Percentiles rank a stretch among this genome's conserved stretches.
Evolutionary conservation across 2,797 vertebrate genomes (phyloP).

Genomic region (Nyctalus aviator): DNA sequence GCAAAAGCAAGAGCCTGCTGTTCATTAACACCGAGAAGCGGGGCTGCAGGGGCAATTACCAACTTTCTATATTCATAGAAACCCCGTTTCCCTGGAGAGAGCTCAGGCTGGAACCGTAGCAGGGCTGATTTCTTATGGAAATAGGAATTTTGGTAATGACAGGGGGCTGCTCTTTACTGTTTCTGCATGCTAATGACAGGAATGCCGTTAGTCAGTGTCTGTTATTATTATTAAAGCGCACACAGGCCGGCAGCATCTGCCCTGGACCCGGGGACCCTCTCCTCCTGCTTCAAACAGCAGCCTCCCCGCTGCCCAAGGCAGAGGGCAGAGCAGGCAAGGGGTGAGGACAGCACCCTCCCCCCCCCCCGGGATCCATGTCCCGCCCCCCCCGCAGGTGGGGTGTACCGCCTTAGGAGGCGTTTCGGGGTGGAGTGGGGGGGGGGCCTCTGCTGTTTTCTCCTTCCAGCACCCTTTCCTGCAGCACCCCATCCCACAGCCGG

Average conservation of each 20-base stretch:
- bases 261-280: background rate
- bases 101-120: conserved; percentile 42
- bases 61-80: conserved; percentile 61
- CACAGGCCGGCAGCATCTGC: background rate
- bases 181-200: conserved; percentile 70
- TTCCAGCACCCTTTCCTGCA: background rate
- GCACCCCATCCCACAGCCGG: background rate
- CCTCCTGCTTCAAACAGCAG: background rate
- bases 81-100: conserved; percentile 60
- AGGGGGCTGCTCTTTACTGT: conserved; percentile 71
- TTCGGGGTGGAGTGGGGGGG: background rate
- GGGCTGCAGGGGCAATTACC: conserved; percentile 45
- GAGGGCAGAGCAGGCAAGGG: background rate
- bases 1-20: background rate
- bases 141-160: conserved; percentile 79
- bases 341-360: background rate
- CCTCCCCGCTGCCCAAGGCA: conserved; percentile 59
- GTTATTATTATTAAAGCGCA: background rate
- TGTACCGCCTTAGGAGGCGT: background rate
- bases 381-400: background rate
- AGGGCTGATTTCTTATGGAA: conserved; percentile 78
- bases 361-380: background rate
- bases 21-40: conserved; percentile 49
- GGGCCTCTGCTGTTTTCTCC: background rate
- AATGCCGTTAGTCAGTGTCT: conserved; percentile 60